Evolutionary conservation across 2,797 vertebrate genomes (phyloP).

Genomic region (Pantherophis alleghaniensis): DNA sequence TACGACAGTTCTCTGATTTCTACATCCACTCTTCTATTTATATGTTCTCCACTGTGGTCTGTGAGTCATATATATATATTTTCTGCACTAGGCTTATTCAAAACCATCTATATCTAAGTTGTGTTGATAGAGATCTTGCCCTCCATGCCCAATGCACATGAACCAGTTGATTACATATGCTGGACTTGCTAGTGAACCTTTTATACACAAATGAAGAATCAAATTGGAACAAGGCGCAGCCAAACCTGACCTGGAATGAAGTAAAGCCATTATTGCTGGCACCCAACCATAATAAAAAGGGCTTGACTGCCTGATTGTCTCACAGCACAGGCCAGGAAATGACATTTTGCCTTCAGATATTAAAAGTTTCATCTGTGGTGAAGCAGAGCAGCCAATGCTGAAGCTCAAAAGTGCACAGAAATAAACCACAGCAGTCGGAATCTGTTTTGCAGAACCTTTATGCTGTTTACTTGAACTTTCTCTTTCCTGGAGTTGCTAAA

Average conservation of each 20-base stretch:
- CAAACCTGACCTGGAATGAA: neutral
- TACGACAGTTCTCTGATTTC: neutral
- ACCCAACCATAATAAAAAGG: neutral
- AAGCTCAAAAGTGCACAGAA: slow-evolving; percentile 6
- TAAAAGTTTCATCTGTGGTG: slow-evolving; percentile 5
- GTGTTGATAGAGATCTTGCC: neutral
- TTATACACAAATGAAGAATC: neutral
- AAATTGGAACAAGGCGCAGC: neutral
- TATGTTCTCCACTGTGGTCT: neutral
- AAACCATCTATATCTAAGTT: neutral
- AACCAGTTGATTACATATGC: neutral
- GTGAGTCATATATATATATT: neutral
- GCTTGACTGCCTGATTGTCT: neutral
- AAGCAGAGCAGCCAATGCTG: neutral
- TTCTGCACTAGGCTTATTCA: neutral
- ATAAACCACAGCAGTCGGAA: slow-evolving; percentile 34
- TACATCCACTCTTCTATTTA: neutral
- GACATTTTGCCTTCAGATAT: neutral
- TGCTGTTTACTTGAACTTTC: slow-evolving; percentile 38
- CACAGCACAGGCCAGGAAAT: neutral
- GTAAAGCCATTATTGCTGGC: neutral
- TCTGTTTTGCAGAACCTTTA: slow-evolving; percentile 22
- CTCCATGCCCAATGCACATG: neutral
- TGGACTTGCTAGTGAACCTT: neutral
- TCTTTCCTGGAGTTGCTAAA: slow-evolving; percentile 15